phyloP scores from a whole-genome alignment of 2,113 vertebrate species.

The Etia nguti region DNA sequence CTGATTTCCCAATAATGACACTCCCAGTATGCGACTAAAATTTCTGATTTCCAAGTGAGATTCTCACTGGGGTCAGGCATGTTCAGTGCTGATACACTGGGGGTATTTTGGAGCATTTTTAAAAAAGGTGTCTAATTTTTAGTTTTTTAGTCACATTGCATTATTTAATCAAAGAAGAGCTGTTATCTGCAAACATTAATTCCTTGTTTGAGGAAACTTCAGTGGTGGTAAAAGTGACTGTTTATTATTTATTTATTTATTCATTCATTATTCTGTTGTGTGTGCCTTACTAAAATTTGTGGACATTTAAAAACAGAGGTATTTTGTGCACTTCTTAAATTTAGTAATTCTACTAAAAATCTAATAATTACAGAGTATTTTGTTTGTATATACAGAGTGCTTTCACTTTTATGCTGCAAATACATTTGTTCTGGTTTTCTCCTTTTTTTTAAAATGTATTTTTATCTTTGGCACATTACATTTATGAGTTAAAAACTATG shows the following conservation, averaged over 20 bases:
- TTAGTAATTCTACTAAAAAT: background rate
- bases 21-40: background rate
- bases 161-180: background rate
- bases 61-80: background rate
- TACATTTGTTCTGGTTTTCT: background rate
- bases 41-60: background rate
- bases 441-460: background rate
- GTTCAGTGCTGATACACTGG: background rate
- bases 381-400: background rate
- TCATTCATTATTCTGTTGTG: background rate
- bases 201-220: background rate
- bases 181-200: background rate
- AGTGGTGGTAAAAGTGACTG: background rate
- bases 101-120: background rate
- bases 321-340: background rate
- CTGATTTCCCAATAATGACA: conserved; percentile 21
- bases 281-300: background rate
- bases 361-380: background rate
- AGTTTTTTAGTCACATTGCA: background rate
- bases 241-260: background rate
- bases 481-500: background rate
- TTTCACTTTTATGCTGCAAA: background rate
- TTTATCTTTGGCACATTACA: background rate
- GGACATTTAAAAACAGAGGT: background rate
- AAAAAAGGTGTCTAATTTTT: background rate